These are phyloP conservation scores for Priocnemis perturbator DNA, from an alignment of 2,888 invertebrate genomes.

Conservation along the genomic window DNA sequence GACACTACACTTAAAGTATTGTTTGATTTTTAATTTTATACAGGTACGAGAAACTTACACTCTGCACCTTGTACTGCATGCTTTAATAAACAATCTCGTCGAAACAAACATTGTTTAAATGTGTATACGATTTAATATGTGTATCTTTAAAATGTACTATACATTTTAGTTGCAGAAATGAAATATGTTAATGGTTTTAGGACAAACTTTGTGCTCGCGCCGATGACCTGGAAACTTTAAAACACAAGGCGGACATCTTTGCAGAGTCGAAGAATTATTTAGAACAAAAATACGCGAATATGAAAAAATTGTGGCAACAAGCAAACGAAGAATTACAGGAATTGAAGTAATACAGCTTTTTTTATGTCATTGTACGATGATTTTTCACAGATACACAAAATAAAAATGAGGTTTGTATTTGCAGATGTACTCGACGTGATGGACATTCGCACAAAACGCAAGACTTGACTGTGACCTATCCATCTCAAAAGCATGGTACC, in stretches of 20 bases:
- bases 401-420: slow-evolving; percentile 1
- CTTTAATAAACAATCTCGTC: neutral
- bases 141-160: neutral
- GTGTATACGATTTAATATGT: neutral
- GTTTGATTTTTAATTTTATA: slow-evolving; percentile 60
- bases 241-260: slow-evolving; percentile 59
- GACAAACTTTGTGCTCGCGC: slow-evolving; percentile 36
- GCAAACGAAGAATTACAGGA: slow-evolving; percentile 50
- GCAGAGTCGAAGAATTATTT: slow-evolving; percentile 48
- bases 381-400: no score
- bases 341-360: slow-evolving; percentile 48
- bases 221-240: slow-evolving; percentile 47
- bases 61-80: slow-evolving; percentile 5
- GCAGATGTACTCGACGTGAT: neutral
- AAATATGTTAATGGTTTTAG: slow-evolving; percentile 38
- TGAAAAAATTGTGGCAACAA: slow-evolving; percentile 52
- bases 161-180: neutral
- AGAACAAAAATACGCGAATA: slow-evolving; percentile 49
- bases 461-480: no score
- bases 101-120: neutral
- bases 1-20: slow-evolving; percentile 62
- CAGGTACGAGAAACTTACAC: slow-evolving; percentile 58
- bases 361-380: no score
- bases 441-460: no score
- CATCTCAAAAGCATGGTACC: slow-evolving; percentile 10